Evolutionary conservation across 2,113 vertebrate species (phyloP), one percentile per base, ranked within the genome.

Genomic region (Ursus arctos): DNA sequence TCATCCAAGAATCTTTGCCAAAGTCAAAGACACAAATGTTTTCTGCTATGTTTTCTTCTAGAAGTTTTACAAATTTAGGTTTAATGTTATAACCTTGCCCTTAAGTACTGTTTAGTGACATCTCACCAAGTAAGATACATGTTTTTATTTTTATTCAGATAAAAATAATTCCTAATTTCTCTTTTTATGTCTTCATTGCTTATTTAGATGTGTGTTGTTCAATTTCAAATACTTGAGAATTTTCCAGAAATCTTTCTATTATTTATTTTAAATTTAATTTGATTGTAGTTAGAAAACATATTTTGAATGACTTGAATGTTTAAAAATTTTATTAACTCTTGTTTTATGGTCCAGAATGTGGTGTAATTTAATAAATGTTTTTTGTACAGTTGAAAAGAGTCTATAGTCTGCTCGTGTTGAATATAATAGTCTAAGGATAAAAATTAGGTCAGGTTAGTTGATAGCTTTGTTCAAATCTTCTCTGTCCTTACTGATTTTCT

Each of bases 211-310:
- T 77, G 6, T 65, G 57, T 36, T 84, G 40, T 24, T 90, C 28
- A 82, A 77, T 91, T 79, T 91, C 22, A 69, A 91, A 79, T 95
- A 85, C 57, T 47, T 55, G 36, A 22, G 10, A 87, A 81, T 63
- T 94, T 94, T 49, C 2, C 9, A 67, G 43, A 91, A 4, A 87
- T 72, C 12, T 55, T 81, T 81, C 8, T 51, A 53, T 53, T 95
- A 55, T 8, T n/a, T 79, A 51, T 69, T 69, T 93, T 93, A 77
- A 77, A 63, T 85, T 91, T 80, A 71, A 63, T 79, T 94, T 91
- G 24, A n/a, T 63, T 85, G 18, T 86, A 7, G 11, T 55, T 43
- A 36, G 10, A 63, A 47, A 71, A 65, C 3, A 28, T 69, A 84
- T 13, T 88, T 72, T 55, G 6, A 80, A 63, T 51, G 28, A 36